Conservation (phyloP, 2,888 invertebrate species). For the Lumbricus terrestris region DNA sequence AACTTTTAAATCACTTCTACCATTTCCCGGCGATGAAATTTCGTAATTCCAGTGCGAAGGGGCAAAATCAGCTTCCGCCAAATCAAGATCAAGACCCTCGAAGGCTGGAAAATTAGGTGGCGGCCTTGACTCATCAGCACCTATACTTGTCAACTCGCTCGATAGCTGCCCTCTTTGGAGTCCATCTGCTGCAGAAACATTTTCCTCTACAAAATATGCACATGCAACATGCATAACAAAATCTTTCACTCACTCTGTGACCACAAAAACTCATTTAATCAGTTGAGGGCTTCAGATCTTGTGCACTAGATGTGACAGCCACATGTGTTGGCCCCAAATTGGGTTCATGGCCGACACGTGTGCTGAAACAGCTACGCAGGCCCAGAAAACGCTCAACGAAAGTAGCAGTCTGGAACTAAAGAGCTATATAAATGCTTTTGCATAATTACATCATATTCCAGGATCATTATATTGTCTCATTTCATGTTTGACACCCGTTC, state of each 20-base stretch:
- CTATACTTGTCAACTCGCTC: neutral
- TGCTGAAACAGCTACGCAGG: no score
- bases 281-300: neutral
- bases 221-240: neutral
- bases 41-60: slow-evolving; percentile 34
- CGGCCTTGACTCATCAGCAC: neutral
- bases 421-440: no score
- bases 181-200: neutral
- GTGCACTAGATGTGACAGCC: neutral
- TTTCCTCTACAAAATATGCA: neutral
- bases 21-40: neutral
- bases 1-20: neutral
- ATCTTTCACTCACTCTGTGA: neutral
- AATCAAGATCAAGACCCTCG: slow-evolving; percentile 39
- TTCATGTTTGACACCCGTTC: no score
- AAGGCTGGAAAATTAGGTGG: neutral
- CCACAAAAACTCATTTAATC: neutral
- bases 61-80: slow-evolving; percentile 49
- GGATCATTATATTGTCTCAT: neutral
- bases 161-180: neutral
- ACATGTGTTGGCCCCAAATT: neutral
- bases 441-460: neutral
- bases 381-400: no score
- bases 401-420: no score
- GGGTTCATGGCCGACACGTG: neutral